Evolutionary conservation across 2,888 invertebrate genomes (phyloP).

Genomic region (Clusia tigrina): DNA sequence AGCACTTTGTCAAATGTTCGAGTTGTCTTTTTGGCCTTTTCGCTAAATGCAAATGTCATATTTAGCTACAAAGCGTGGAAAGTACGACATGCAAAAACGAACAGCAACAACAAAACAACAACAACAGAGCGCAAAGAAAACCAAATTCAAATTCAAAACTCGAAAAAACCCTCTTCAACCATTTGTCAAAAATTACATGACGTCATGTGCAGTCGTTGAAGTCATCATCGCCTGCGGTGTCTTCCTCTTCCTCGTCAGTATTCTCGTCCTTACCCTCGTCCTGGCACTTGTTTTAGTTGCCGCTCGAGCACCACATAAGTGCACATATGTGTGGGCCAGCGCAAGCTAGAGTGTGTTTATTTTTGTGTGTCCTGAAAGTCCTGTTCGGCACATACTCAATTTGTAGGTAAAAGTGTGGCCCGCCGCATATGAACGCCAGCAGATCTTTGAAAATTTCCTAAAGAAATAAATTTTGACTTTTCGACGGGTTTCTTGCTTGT

Average conservation of each 20-base stretch:
- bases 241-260: too few species aligned
- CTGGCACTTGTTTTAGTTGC: background rate
- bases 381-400: too few species aligned
- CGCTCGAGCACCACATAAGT: too few species aligned
- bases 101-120: background rate
- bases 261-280: background rate
- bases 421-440: too few species aligned
- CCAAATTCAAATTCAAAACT: background rate
- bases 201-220: slow-evolving; percentile 11
- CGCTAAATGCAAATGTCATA: slow-evolving; percentile 8
- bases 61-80: background rate
- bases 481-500: background rate
- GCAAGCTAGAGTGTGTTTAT: too few species aligned
- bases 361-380: too few species aligned
- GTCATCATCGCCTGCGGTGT: too few species aligned
- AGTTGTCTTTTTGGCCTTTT: background rate
- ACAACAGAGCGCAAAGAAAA: background rate
- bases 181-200: slow-evolving; percentile 17
- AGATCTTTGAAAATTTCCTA: too few species aligned
- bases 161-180: slow-evolving; percentile 9
- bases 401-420: too few species aligned
- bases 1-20: slow-evolving; percentile 54
- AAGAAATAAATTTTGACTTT: too few species aligned
- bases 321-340: too few species aligned
- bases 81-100: too few species aligned